Evolutionary conservation across 2,113 vertebrate species (phyloP), one percentile per base, ranked within the genome.

Genomic region (Carassius gibelio): DNA sequence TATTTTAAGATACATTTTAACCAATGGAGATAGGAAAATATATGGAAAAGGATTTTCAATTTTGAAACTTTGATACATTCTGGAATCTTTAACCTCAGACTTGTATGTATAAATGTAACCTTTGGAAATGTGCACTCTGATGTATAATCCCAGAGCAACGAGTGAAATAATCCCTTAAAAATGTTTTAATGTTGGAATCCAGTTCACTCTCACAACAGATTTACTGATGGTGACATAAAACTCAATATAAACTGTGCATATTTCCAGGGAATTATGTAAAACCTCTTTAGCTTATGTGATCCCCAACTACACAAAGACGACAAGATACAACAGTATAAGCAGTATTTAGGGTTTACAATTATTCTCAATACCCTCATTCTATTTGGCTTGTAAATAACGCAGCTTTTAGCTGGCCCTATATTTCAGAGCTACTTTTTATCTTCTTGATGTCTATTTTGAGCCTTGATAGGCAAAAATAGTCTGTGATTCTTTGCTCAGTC

Each of bases 401-500:
- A 55, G 21, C 17, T 81, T 64, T 86, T 75, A 76, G 14, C 52
- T 48, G 14, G 34, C 57, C 59, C 9, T 64, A 23, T 66, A 75
- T 86, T 75, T 68, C 17, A 69, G 30, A 66, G 26, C n/a, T 85
- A 10, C 55, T 81, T 48, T 81, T 72, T 72, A 69, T 83, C 26
- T 78, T 68, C 17, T 50, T 9, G 57, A 36, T 72, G 34, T 82
- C 80, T 84, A 72, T 79, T 87, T 83, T 87, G 57, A 80, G 66
- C 55, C 48, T 26, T 48, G 48, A 50, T 72, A 62, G 55, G 23
- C 38, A 77, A 84, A 75, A 68, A 71, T 30, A 42, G 69, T 75
- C 66, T 59, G 14, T 19, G 36, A 62, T 23, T 83, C 84, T 72
- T 61, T 88, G 87, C 59, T 86, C 75, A 86, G 55, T 88, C 66